Evolutionary conservation across 30 jellyfish, hydroid and myxozoan species (phyloP).

Genomic region (Aurelia aurita complex sp. Pacific): DNA sequence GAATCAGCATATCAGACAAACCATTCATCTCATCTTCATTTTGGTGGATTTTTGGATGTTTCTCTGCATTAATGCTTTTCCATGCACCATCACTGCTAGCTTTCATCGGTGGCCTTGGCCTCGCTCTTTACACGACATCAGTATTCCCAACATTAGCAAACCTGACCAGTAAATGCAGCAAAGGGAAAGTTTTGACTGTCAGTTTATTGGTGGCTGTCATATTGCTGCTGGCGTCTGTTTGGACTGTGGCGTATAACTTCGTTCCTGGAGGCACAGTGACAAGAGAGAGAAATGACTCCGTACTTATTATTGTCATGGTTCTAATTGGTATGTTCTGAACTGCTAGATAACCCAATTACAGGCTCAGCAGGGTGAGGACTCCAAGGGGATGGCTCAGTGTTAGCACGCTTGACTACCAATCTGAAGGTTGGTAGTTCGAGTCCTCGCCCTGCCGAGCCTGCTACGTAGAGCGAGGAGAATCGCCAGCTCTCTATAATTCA

Average conservation of each 20-base stretch:
- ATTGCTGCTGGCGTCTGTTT: slow-evolving; percentile 62
- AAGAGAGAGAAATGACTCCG: slow-evolving; percentile 54
- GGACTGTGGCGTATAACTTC: slow-evolving; percentile 73
- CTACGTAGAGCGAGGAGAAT: no score
- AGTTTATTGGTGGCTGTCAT: slow-evolving; percentile 24
- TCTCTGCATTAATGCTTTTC: slow-evolving; percentile 39
- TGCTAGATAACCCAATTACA: background rate
- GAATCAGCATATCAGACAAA: slow-evolving; percentile 21
- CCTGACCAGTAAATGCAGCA: slow-evolving; percentile 14
- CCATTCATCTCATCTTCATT: slow-evolving; percentile 6
- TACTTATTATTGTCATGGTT: slow-evolving; percentile 30
- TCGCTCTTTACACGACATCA: slow-evolving; percentile 42
- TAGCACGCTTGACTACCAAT: no score
- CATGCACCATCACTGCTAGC: slow-evolving; percentile 46
- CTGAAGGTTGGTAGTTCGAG: no score
- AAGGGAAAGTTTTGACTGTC: slow-evolving; percentile 42
- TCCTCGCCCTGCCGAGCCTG: no score
- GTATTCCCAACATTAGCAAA: slow-evolving; percentile 44
- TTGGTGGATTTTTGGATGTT: slow-evolving; percentile 59
- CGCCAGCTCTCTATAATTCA: no score
- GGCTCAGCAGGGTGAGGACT: no score
- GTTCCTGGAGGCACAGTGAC: slow-evolving; percentile 76
- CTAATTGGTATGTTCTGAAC: slow-evolving; percentile 31
- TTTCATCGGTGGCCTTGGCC: slow-evolving; percentile 51
- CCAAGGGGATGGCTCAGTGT: no score